Evolutionary conservation across 2,797 vertebrate genomes (phyloP).

Genomic region (Pseudochirops cupreus): DNA sequence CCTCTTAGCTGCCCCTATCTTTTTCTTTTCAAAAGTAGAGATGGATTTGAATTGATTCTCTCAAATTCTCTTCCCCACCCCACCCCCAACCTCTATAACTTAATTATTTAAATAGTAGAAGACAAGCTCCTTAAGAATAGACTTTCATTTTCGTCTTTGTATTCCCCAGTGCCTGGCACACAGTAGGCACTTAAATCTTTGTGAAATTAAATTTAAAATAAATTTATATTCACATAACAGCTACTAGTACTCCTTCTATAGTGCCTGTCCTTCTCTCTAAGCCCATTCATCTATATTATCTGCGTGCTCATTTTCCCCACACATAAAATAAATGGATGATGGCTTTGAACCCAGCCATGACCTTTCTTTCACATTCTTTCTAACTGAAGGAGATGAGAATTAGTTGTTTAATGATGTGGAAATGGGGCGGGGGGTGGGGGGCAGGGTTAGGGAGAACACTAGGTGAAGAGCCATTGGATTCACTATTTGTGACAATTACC

Average conservation of each 20-base stretch:
- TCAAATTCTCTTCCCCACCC: not conserved
- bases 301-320: not conserved
- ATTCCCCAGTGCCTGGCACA: not conserved
- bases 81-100: not conserved
- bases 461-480: conserved; percentile 7
- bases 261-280: not conserved
- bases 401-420: conserved; percentile 7
- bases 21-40: not conserved
- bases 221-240: not conserved
- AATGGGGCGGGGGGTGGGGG: not conserved
- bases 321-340: not conserved
- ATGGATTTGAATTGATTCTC: not conserved
- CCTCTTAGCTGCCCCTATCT: no score
- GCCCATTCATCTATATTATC: not conserved
- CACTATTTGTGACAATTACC: not conserved
- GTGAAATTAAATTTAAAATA: not conserved
- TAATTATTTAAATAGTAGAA: not conserved
- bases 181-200: not conserved
- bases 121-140: not conserved
- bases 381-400: not conserved
- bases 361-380: conserved; percentile 1
- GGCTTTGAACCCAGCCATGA: not conserved
- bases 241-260: not conserved
- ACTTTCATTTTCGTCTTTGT: not conserved
- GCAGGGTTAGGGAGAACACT: conserved; percentile 12